Percentiles rank a stretch among this genome's conserved stretches.
These are phyloP conservation scores for Atrichornis clamosus DNA, from an alignment of 2,113 vertebrate species.

Conservation along the genomic window DNA sequence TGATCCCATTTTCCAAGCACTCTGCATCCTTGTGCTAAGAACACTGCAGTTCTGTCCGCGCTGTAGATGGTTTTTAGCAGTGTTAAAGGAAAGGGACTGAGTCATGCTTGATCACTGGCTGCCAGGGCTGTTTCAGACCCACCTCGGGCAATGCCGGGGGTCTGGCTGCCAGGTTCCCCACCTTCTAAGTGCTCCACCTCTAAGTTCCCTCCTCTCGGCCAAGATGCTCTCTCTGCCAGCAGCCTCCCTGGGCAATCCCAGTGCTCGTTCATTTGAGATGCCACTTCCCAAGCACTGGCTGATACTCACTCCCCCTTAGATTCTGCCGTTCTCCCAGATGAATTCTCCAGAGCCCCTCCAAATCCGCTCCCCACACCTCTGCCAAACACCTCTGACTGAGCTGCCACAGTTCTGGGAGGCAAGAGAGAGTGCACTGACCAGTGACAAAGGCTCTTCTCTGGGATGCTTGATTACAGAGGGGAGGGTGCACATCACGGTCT, in stretches of 20 bases:
- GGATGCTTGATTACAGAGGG: background rate
- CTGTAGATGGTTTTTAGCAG: background rate
- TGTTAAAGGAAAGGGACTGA: background rate
- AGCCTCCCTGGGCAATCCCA: accelerated
- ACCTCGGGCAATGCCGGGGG: background rate
- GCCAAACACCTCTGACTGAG: background rate
- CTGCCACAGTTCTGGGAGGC: background rate
- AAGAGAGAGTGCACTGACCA: accelerated
- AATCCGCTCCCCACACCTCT: background rate
- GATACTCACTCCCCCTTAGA: background rate
- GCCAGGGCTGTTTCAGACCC: background rate
- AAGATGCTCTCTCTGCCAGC: background rate
- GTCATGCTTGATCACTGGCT: too few species aligned
- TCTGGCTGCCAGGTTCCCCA: background rate
- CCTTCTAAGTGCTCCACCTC: background rate
- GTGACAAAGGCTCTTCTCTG: background rate
- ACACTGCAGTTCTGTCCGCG: background rate
- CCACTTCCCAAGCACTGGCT: background rate
- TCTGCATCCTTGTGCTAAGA: background rate
- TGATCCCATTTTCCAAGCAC: background rate
- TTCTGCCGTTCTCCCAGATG: background rate
- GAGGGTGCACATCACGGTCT: background rate
- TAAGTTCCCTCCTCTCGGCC: background rate
- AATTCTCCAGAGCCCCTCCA: background rate
- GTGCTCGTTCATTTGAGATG: background rate